Evolutionary conservation across 2,888 invertebrate species (phyloP), one percentile per base, ranked within the genome.

Genomic region (Ptilodon capucinus): DNA sequence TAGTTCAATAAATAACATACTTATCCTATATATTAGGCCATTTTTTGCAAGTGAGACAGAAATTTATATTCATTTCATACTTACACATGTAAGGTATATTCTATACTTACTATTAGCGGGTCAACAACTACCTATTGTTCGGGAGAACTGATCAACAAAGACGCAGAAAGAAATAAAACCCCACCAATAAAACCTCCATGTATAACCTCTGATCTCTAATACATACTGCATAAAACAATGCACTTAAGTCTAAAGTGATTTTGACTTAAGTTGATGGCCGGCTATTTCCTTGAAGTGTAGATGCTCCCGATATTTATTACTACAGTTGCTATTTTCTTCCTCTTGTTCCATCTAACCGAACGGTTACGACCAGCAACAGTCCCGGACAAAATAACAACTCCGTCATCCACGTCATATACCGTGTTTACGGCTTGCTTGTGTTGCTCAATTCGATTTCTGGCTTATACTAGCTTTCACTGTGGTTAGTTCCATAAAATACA

Each of bases 341-440:
- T 9, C 13, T 25, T 18, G 42, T 60, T 61, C 56, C 47, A 53
- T 68, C 71, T 62, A 68, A 64, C 62, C 64, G 59, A 54, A 60
- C 51, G 65, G 72, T 69, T 67, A 69, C 60, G 50, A 59, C 57
- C 48, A 54, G 54, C 52, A 59, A 62, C 59, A 61, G 60, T 61
- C 45, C 47, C 54, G 56, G 60, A 65, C 46, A 60, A 76, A n/a
- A 75, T 71, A 74, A 71, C 71, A 59, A 73, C 67, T 71, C 62
- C 71, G 67, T 76, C 76, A 76, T 76, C 61, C 73, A 71, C 69
- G 60, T 74, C 78, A 81, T 83, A 82, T 83, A 83, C 63, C 56
- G 46, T 60, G 71, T 77, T 82, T 84, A 78, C 55, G 55, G 60
- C 64, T 1, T 7, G 62, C 49, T 57, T 46, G 56, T 52, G 66